Evolutionary conservation across 2,888 invertebrate species (phyloP).

Genomic region (Diplazon laetatorius): DNA sequence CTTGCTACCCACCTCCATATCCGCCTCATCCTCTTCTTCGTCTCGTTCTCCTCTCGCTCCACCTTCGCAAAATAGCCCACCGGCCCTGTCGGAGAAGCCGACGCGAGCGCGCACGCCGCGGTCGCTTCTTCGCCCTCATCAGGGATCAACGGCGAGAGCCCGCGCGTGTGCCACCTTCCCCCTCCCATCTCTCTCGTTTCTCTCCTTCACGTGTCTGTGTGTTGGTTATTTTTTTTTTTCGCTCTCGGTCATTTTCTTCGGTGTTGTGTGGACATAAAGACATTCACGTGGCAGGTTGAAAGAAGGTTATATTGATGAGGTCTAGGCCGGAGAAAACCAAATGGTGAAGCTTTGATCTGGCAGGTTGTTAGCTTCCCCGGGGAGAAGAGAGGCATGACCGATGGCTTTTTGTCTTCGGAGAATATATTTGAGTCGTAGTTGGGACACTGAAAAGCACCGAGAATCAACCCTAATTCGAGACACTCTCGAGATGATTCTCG

Average conservation of each 20-base stretch:
- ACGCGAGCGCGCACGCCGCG: constrained; percentile 33
- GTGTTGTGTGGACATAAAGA: constrained; percentile 36
- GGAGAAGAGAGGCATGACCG: constrained; percentile 1
- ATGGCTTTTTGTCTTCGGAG: background rate
- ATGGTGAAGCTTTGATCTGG: background rate
- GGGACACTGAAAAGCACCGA: too few species aligned
- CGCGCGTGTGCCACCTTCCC: constrained; percentile 45
- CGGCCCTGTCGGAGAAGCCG: constrained; percentile 27
- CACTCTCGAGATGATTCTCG: too few species aligned
- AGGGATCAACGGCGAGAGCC: constrained; percentile 33
- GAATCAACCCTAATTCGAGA: too few species aligned
- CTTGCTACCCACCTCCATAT: constrained; percentile 75
- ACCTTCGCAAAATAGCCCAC: constrained; percentile 23
- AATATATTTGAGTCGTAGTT: too few species aligned
- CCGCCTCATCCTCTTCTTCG: constrained; percentile 71
- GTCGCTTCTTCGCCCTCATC: constrained; percentile 50
- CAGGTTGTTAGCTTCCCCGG: background rate
- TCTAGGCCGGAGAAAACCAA: constrained; percentile 8
- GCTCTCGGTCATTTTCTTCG: background rate
- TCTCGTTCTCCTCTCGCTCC: constrained; percentile 64
- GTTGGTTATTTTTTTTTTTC: background rate
- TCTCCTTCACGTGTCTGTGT: background rate
- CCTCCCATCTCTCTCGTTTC: constrained; percentile 34
- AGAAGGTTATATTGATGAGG: constrained; percentile 5
- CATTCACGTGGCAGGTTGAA: constrained; percentile 30